These are phyloP conservation scores for Tupiocoris notatus DNA, from an alignment of 2,888 invertebrate species.

Conservation along the genomic window DNA sequence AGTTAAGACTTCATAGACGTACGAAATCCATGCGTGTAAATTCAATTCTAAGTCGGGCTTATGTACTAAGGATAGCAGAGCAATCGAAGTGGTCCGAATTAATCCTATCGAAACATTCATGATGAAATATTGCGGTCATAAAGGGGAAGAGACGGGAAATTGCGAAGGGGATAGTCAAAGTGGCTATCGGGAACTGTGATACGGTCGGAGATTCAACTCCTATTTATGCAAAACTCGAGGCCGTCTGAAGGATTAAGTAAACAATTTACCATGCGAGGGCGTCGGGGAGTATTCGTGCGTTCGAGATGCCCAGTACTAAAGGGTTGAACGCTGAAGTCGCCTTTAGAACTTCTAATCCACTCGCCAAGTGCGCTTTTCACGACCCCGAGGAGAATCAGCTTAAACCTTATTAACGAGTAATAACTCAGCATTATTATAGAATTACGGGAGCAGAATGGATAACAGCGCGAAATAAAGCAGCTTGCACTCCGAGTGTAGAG, in stretches of 20 bases:
- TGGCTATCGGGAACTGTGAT: conserved; percentile 26
- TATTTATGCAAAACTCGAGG: conserved; percentile 39
- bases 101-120: conserved; percentile 38
- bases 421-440: conserved; percentile 42
- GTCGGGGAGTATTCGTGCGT: not conserved
- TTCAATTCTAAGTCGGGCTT: not conserved
- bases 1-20: not conserved
- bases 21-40: not conserved
- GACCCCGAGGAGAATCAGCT: conserved; percentile 34
- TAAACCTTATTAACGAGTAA: conserved; percentile 45
- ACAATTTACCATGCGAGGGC: conserved; percentile 33
- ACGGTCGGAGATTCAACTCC: conserved; percentile 23
- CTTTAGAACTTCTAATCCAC: conserved; percentile 25
- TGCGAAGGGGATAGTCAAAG: not conserved
- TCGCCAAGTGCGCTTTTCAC: not conserved
- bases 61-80: not conserved
- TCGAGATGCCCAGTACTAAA: not conserved
- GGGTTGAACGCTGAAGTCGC: conserved; percentile 3
- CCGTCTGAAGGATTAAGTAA: conserved; percentile 34
- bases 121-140: conserved; percentile 35
- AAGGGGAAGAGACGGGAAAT: conserved; percentile 1
- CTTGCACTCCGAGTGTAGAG: not conserved
- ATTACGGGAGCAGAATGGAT: conserved; percentile 9
- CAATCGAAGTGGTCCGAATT: not conserved
- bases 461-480: not conserved